phyloP scores from a whole-genome alignment of 2,797 vertebrate genomes.

The Cercopithecus diana region DNA sequence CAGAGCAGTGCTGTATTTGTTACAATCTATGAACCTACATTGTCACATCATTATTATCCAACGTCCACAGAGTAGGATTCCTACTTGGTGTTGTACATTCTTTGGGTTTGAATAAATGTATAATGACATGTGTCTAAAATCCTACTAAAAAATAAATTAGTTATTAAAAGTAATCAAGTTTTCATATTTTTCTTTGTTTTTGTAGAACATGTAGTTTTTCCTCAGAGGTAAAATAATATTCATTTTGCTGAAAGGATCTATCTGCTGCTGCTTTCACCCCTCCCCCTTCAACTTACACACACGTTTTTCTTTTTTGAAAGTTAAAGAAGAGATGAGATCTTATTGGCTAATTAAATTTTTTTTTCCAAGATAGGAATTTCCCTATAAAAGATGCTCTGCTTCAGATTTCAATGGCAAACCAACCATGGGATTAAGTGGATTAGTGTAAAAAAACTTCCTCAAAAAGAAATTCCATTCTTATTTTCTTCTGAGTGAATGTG shows the following conservation, averaged over 20 bases:
- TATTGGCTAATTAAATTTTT: slow-evolving; percentile 51
- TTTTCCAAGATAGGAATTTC: slow-evolving; percentile 73
- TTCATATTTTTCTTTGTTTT: slow-evolving; percentile 20
- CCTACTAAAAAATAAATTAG: neutral
- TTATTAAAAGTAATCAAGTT: neutral
- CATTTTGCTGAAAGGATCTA: slow-evolving; percentile 4
- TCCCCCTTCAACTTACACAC: neutral
- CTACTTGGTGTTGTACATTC: neutral
- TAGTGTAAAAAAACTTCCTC: slow-evolving; percentile 79
- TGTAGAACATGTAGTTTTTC: neutral
- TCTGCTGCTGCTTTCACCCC: neutral
- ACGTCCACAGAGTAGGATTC: neutral
- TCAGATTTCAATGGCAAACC: slow-evolving; percentile 69
- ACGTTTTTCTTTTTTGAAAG: neutral
- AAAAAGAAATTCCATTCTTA: slow-evolving; percentile 68
- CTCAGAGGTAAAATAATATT: slow-evolving; percentile 37
- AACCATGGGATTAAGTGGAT: slow-evolving; percentile 65
- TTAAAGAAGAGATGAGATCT: neutral
- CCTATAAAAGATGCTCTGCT: slow-evolving; percentile 72
- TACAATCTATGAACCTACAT: accelerated
- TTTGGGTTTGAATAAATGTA: neutral
- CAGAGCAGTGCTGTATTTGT: neutral
- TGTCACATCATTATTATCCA: neutral
- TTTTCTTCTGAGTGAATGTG: slow-evolving; percentile 75
- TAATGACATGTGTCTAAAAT: neutral